These are phyloP conservation scores for Tyto alba DNA, from an alignment of 2,113 vertebrate species.

Conservation along the genomic window DNA sequence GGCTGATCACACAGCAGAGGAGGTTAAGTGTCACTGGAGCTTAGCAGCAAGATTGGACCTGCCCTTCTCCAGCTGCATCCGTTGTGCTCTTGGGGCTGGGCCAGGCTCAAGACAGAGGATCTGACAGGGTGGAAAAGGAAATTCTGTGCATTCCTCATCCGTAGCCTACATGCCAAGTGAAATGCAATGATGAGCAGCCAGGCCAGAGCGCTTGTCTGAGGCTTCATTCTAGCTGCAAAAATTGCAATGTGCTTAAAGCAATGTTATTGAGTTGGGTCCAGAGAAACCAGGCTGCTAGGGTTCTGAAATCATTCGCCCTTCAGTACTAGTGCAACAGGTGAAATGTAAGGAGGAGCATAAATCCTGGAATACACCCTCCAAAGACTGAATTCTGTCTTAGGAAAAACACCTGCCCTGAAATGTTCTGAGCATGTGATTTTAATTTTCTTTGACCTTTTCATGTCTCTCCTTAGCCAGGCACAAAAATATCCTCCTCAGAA, in stretches of 20 bases:
- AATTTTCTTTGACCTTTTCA: conserved; percentile 53
- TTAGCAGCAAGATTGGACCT: conserved; percentile 52
- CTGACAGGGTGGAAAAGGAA: conserved; percentile 70
- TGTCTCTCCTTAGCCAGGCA: conserved; percentile 15
- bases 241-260: not conserved
- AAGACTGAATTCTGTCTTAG: conserved; percentile 12
- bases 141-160: conserved; percentile 71
- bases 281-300: not conserved
- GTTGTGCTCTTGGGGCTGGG: conserved; percentile 58
- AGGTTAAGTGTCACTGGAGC: conserved; percentile 45
- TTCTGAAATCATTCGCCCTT: not conserved
- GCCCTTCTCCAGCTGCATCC: conserved; percentile 73
- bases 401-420: conserved; percentile 65
- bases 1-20: not conserved
- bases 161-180: conserved; percentile 54
- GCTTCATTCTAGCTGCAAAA: not conserved
- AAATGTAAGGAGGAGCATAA: not conserved
- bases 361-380: not conserved
- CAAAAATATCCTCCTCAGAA: conserved; percentile 50
- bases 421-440: conserved; percentile 52
- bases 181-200: conserved; percentile 32
- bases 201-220: not conserved
- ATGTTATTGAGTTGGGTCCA: not conserved
- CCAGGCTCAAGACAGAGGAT: conserved; percentile 68
- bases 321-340: not conserved